Evolutionary conservation across 2,888 invertebrate genomes (phyloP), one percentile per base, ranked within the genome.

Genomic region (Melinopterus prodromus): DNA sequence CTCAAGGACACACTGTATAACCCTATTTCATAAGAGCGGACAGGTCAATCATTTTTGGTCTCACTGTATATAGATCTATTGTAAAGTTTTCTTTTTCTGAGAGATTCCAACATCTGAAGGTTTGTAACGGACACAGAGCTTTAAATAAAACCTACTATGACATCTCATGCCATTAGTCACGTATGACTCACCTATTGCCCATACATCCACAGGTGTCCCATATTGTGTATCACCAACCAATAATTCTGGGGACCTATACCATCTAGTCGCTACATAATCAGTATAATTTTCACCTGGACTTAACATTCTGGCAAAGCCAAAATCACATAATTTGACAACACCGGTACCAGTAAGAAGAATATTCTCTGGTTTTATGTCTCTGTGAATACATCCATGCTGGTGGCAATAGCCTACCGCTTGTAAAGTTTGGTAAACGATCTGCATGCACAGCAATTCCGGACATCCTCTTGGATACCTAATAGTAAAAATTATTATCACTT

Each of bases 311-410:
- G 99, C 99, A 90, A 99, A 99, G 77, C 99, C 99, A 90, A 99
- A 99, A 90, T 99, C 99, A 88, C 98, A 99, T 2, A 99, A 91
- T 89, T 99, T 99, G 82, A 99, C 98, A 78, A 98, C 95, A 0
- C 98, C 98, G 82, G 95, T 95, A 79, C 94, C 93, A 14, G 98
- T 99, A 79, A 99, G 93, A 78, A 99, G 92, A 82, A 99, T 99
- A 90, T 99, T 99, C 91, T 99, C 99, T 0, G 99, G 99, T 89
- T 99, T 99, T 71, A 99, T 98, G 88, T 99, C 99, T 72, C 99
- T 92, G 88, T 99, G 98, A 86, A 99, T 96, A 90, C 98, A 98
- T 88, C 98, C 97, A 90, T 99, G 97, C 80, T 96, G 94, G 90
- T 99, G 99, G 89, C 99, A 99, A 91, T 99, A 99, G 77, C 96